Percentiles rank a stretch among this genome's conserved stretches.
phyloP scores from a whole-genome alignment of 1,140 invertebrate genomes.

The Homarus americanus region DNA sequence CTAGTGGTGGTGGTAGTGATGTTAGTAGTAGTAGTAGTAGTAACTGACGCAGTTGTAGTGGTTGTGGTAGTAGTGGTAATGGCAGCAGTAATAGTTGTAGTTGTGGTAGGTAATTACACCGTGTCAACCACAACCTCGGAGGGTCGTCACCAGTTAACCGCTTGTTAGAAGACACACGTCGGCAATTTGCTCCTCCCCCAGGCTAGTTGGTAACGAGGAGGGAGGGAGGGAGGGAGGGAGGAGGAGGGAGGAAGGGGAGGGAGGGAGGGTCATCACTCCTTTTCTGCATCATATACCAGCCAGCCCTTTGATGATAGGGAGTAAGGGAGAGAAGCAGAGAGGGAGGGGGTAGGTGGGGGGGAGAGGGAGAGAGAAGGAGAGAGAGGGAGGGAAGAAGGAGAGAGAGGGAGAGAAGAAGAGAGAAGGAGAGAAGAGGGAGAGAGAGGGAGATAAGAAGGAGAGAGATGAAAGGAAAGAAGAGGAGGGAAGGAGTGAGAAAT shows the following conservation, averaged over 20 bases:
- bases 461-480: too few relatives aligned
- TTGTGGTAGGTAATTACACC: too few relatives aligned
- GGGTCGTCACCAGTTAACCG: too few relatives aligned
- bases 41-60: too few relatives aligned
- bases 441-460: too few relatives aligned
- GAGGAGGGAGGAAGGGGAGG: neutral
- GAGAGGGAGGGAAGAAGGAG: neutral
- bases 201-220: neutral
- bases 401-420: neutral
- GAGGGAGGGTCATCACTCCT: neutral
- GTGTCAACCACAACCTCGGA: neutral
- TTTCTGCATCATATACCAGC: too few relatives aligned
- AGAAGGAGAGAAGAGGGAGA: neutral
- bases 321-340: neutral
- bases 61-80: neutral
- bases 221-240: neutral
- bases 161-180: too few relatives aligned
- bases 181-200: too few relatives aligned
- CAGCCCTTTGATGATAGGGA: neutral
- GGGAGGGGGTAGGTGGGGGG: neutral
- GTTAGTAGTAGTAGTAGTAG: too few relatives aligned
- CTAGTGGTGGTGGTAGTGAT: too few relatives aligned
- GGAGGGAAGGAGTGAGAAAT: too few relatives aligned
- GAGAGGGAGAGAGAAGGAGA: neutral
- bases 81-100: too few relatives aligned